These are phyloP conservation scores for Drosophila suzukii DNA, from an alignment of 1,140 invertebrate species.

Conservation along the genomic window DNA sequence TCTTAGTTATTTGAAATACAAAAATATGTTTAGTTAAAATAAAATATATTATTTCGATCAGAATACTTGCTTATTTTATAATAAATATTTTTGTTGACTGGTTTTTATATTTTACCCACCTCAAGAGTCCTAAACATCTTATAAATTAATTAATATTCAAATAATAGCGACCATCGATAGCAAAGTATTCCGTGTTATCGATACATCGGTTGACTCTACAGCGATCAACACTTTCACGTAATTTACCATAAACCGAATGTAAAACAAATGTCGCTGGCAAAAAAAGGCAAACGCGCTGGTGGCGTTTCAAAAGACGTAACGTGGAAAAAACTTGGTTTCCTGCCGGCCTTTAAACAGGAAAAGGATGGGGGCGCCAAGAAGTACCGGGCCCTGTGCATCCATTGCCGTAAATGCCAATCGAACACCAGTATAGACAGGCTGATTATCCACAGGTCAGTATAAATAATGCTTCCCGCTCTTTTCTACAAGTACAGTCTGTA, in stretches of 20 bases:
- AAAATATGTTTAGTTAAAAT: no score
- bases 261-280: constrained; percentile 14
- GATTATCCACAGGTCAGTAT: constrained; percentile 37
- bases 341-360: constrained; percentile 13
- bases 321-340: constrained; percentile 34
- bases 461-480: background rate
- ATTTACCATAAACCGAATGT: constrained; percentile 10
- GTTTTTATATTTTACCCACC: background rate
- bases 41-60: no score
- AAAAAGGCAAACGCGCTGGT: constrained; percentile 17
- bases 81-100: no score
- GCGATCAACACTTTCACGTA: constrained; percentile 7
- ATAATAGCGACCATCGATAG: constrained; percentile 7
- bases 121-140: no score
- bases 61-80: no score
- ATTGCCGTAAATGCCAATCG: constrained; percentile 39
- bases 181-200: background rate
- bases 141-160: constrained; percentile 3
- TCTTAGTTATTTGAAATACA: background rate
- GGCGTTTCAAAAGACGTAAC: constrained; percentile 25
- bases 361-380: constrained; percentile 24
- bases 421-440: constrained; percentile 48
- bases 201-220: background rate
- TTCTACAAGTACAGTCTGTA: constrained; percentile 2
- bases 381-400: constrained; percentile 30